Base-by-base conservation (phyloP, 2,888 invertebrate species). In the Oasisia sp. region DNA sequence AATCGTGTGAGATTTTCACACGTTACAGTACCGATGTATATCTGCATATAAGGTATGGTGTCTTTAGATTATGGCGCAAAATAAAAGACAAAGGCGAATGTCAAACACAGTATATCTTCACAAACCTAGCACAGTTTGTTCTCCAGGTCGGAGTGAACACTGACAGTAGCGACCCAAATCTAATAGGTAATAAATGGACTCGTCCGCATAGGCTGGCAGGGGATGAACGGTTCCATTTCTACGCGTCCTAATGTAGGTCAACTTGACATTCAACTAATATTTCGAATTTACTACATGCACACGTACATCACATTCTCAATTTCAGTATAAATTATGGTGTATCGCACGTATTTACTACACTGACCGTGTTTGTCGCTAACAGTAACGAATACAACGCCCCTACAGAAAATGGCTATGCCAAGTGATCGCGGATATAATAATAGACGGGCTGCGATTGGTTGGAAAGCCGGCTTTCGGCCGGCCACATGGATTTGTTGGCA, bases 161-260 rank as follows among this genome's bases (percentile, higher is more conserved):
- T 74, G 74, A 74, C 74, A 74, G 74, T 74, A 74, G 74, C 74
- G 74, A 74, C 74, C 74, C 74, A 19, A 74, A 74, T 74, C 74
- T 74, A 74, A 74, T 74, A 74, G 74, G 74, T 74, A 74, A 74
- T 74, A 74, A 74, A 74, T 74, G 74, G 74, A 74, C 74, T 74
- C 14, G 74, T 74, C 74, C 74, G 74, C 74, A 74, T 74, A 74
- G 74, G 74, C 27, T 19, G n/a, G 74, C 27, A 74, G 27, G 74
- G 74, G n/a, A 74, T 74, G n/a, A n/a, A 74, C 19, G 74, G 74
- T 74, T 74, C 0, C 74, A 74, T 27, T 19, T 74, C n/a, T 27
- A 74, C 74, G n/a, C 27, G 74, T 19, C 74, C 19, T 27, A 74
- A 74, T 27, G 74, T 74, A 2, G 74, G 74, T n/a, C 74, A 74